Percentiles rank a stretch among this genome's conserved stretches.
Evolutionary conservation across 2,888 invertebrate species (phyloP).

Genomic region (Anoncus sp.): DNA sequence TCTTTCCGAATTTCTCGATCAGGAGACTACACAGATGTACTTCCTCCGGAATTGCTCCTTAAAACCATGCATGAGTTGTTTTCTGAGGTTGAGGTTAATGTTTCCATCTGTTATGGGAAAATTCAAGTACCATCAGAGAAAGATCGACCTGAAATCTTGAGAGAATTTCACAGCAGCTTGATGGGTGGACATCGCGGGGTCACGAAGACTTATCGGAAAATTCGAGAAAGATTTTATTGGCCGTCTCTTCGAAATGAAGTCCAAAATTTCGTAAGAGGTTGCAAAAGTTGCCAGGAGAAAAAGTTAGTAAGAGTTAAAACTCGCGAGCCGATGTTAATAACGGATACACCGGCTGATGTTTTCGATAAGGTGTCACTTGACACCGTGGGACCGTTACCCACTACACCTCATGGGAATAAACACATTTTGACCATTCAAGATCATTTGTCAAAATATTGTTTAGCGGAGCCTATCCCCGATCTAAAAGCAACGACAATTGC

Average conservation of each 20-base stretch:
- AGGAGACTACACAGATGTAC: slow-evolving; percentile 30
- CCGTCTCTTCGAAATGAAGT: slow-evolving; percentile 56
- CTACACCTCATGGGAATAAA: slow-evolving; percentile 39
- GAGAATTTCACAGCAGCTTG: slow-evolving; percentile 50
- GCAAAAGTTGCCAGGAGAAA: slow-evolving; percentile 60
- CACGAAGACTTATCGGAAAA: slow-evolving; percentile 50
- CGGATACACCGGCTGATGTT: slow-evolving; percentile 50
- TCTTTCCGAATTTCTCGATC: slow-evolving; percentile 41
- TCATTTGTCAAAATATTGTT: slow-evolving; percentile 27
- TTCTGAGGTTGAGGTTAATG: neutral
- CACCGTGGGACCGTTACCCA: slow-evolving; percentile 24
- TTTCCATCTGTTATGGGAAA: slow-evolving; percentile 40
- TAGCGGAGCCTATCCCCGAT: neutral
- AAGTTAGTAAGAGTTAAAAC: slow-evolving; percentile 53
- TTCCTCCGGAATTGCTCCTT: neutral
- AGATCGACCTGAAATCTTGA: slow-evolving; percentile 40
- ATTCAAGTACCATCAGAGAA: slow-evolving; percentile 5
- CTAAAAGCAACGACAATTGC: no score
- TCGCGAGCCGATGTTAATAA: slow-evolving; percentile 62
- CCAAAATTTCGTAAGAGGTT: slow-evolving; percentile 48
- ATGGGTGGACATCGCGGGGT: slow-evolving; percentile 62
- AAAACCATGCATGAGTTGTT: slow-evolving; percentile 29
- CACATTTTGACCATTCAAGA: slow-evolving; percentile 61
- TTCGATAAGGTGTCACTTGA: slow-evolving; percentile 57
- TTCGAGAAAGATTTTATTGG: slow-evolving; percentile 60